Conservation (phyloP, 2,113 vertebrate species). For the Poeciliopsis occidentalis region DNA sequence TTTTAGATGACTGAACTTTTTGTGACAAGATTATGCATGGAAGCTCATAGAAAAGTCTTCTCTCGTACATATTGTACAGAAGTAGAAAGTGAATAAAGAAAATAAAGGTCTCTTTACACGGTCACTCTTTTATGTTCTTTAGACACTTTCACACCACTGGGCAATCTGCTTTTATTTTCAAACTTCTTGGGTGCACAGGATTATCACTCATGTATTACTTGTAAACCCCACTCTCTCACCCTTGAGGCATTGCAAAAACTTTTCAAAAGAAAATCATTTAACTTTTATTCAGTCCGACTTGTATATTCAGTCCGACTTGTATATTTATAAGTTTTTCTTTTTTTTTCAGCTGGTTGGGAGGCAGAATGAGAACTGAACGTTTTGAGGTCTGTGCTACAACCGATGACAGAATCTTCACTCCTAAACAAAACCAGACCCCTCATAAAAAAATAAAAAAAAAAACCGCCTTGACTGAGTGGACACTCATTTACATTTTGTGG, state of each 20-base stretch:
- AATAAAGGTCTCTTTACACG: neutral
- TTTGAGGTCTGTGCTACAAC: conserved; percentile 43
- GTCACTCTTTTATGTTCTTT: conserved; percentile 26
- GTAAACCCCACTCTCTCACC: conserved; percentile 46
- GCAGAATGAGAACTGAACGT: conserved; percentile 45
- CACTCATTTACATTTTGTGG: no score
- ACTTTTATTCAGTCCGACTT: conserved; percentile 58
- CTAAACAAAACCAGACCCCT: conserved; percentile 17
- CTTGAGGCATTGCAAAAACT: conserved; percentile 56
- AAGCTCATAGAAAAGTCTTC: neutral
- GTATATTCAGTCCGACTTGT: no score
- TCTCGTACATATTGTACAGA: neutral
- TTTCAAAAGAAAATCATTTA: conserved; percentile 67
- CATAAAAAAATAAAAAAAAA: no score
- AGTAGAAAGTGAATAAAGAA: conserved; percentile 8
- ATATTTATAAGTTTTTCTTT: conserved; percentile 15
- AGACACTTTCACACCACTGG: conserved; percentile 22
- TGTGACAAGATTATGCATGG: neutral
- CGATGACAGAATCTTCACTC: conserved; percentile 50
- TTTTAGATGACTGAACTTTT: neutral
- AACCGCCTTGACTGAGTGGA: no score
- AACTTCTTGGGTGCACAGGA: conserved; percentile 33
- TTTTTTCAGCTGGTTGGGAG: conserved; percentile 8
- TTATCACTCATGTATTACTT: conserved; percentile 44
- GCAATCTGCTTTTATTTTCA: conserved; percentile 22